Conservation (phyloP, 2,797 vertebrate genomes). For the Masticophis lateralis region DNA sequence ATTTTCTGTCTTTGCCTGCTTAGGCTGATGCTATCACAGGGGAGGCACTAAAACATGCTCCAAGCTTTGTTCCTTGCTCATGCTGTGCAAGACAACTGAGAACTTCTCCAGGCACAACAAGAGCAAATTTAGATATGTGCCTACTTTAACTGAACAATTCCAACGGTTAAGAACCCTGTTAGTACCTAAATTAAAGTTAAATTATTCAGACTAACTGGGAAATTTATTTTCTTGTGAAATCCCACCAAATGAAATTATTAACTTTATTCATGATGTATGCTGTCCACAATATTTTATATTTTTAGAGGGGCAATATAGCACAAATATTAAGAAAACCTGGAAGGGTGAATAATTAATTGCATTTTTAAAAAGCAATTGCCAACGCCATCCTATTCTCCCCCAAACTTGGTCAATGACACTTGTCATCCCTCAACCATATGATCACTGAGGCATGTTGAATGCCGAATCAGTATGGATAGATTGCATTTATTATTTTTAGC, state of each 20-base stretch:
- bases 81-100: background rate
- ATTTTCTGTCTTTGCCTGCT: background rate
- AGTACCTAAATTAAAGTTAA: background rate
- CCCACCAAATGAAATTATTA: background rate
- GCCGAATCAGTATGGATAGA: background rate
- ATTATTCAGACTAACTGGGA: background rate
- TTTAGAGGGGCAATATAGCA: background rate
- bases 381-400: background rate
- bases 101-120: background rate
- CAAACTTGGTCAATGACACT: background rate
- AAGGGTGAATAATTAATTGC: background rate
- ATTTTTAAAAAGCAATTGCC: background rate
- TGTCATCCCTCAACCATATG: background rate
- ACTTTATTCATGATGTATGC: background rate
- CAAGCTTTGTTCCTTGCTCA: background rate
- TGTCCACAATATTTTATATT: background rate
- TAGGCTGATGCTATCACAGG: background rate
- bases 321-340: background rate
- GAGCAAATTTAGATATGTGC: background rate
- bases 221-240: background rate
- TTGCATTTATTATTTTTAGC: background rate
- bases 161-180: background rate
- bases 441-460: background rate
- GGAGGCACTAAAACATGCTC: background rate
- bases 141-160: background rate